Conservation (phyloP, 2,113 vertebrate species). For the Australoheros scitulus region DNA sequence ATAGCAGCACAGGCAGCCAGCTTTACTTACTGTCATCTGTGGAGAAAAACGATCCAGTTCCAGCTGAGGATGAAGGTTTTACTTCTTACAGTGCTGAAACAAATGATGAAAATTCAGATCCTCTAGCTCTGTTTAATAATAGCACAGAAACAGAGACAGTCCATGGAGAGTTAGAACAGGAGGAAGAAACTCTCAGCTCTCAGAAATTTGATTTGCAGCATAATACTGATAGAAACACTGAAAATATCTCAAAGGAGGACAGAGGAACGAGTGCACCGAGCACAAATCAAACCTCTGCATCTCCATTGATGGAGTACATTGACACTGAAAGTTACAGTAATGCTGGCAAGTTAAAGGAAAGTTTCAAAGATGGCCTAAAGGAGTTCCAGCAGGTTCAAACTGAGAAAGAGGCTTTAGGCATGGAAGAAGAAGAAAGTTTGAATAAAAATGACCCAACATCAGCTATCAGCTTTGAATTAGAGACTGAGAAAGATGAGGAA, state of each 20-base stretch:
- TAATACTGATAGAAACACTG: not conserved
- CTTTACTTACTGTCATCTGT: not conserved
- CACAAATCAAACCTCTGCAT: not conserved
- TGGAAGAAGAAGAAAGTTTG: not conserved
- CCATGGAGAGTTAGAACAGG: not conserved
- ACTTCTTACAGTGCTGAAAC: not conserved
- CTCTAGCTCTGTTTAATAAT: not conserved
- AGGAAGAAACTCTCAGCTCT: not conserved
- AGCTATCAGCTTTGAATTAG: not conserved
- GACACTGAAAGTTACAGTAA: not conserved
- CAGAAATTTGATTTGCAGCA: not conserved
- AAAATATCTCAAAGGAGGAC: constrained; percentile 3
- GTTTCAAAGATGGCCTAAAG: not conserved
- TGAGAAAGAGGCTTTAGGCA: not conserved
- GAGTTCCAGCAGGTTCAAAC: not conserved
- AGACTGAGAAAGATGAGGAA: not conserved
- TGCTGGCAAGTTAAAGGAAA: not conserved
- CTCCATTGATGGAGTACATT: not conserved
- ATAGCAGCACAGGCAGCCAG: not conserved
- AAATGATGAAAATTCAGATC: not conserved
- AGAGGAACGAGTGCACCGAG: not conserved
- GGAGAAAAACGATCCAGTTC: not conserved
- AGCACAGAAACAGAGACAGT: constrained; percentile 6
- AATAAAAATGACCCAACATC: not conserved
- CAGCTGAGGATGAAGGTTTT: not conserved